Evolutionary conservation across 1,140 invertebrate species (phyloP).

Genomic region (Tetragnatha versicolor): DNA sequence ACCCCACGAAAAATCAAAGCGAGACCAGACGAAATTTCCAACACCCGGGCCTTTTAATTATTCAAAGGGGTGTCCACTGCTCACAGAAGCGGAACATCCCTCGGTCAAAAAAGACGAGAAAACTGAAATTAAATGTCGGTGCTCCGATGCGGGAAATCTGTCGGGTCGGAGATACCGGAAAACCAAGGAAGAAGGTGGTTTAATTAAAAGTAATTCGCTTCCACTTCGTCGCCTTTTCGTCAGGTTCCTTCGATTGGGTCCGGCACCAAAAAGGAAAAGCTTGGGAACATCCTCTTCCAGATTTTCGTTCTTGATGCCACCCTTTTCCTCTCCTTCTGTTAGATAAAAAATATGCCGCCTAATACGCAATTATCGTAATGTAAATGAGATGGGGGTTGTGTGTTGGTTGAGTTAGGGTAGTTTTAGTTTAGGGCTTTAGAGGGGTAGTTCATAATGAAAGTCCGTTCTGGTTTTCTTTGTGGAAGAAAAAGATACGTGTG

Average conservation of each 20-base stretch:
- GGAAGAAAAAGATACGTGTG: no score
- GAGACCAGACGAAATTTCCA: neutral
- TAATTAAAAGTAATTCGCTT: conserved; percentile 49
- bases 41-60: conserved; percentile 9
- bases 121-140: conserved; percentile 44
- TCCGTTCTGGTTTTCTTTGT: no score
- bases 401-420: neutral
- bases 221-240: conserved; percentile 20
- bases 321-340: neutral
- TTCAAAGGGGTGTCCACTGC: conserved; percentile 1
- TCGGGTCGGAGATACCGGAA: conserved; percentile 18
- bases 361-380: conserved; percentile 29
- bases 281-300: conserved; percentile 33
- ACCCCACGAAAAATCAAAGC: no score
- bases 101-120: neutral
- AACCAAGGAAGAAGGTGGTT: conserved; percentile 19
- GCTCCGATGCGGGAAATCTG: conserved; percentile 39
- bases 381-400: neutral
- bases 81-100: neutral
- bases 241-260: neutral
- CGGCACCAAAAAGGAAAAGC: conserved; percentile 13
- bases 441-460: no score
- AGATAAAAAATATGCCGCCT: neutral
- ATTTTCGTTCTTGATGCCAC: conserved; percentile 17
- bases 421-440: no score